These are phyloP conservation scores for Eupithecia inturbata DNA, from an alignment of 2,888 invertebrate genomes.

Conservation along the genomic window DNA sequence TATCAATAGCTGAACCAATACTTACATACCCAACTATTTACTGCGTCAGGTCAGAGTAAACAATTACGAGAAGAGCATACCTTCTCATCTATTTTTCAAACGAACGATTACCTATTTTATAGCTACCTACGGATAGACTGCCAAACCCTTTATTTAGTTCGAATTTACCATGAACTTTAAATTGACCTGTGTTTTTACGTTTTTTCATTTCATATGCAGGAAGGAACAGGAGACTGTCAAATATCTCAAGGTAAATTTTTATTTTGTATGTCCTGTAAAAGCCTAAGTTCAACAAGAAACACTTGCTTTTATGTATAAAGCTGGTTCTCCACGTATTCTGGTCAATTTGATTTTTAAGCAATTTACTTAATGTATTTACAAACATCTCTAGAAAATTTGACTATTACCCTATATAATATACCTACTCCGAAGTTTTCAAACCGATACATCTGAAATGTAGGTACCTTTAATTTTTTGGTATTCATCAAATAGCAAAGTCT, in stretches of 20 bases:
- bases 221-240: neutral
- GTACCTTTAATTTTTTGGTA: too few relatives aligned
- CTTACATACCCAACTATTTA: conserved; percentile 5
- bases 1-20: conserved; percentile 22
- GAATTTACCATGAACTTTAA: neutral
- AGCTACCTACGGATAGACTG: neutral
- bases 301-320: neutral
- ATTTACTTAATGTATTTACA: neutral
- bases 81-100: neutral
- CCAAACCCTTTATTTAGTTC: neutral
- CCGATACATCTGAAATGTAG: too few relatives aligned
- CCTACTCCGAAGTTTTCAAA: too few relatives aligned
- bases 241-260: neutral
- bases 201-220: too few relatives aligned
- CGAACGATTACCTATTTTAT: neutral
- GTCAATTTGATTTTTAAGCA: neutral
- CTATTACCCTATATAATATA: too few relatives aligned
- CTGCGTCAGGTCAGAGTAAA: conserved; percentile 4
- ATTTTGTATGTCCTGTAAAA: too few relatives aligned
- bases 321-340: neutral
- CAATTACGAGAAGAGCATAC: neutral
- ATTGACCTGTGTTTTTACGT: neutral
- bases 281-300: neutral
- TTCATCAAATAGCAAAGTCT: too few relatives aligned
- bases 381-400: neutral